These are phyloP conservation scores for Parthenolecanium corni DNA, from an alignment of 2,888 invertebrate species.

Conservation along the genomic window DNA sequence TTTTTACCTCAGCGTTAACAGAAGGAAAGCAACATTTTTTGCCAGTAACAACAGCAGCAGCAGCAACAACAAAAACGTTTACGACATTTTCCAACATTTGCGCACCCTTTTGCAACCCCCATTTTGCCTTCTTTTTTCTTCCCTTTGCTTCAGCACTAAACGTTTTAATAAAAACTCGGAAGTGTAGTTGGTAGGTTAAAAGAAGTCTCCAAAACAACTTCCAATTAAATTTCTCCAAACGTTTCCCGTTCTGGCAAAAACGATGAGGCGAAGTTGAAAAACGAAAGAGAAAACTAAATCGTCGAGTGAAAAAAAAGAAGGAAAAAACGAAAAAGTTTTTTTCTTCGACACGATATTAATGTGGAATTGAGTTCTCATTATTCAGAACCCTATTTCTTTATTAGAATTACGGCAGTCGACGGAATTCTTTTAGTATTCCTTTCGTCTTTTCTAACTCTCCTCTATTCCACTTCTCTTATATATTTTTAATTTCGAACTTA, in stretches of 20 bases:
- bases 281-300: neutral
- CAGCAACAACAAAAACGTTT: neutral
- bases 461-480: neutral
- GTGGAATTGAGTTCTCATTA: constrained; percentile 28
- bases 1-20: too few relatives aligned
- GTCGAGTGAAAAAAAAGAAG: constrained; percentile 4
- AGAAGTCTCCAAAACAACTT: constrained; percentile 25
- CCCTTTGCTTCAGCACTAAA: neutral
- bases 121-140: neutral
- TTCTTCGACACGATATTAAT: constrained; percentile 14
- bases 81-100: neutral
- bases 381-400: constrained; percentile 26
- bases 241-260: neutral
- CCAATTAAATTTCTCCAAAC: constrained; percentile 26
- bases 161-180: constrained; percentile 25
- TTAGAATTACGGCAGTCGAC: constrained; percentile 14
- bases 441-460: too few relatives aligned
- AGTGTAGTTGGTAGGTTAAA: constrained; percentile 11
- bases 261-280: neutral
- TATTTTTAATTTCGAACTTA: constrained; percentile 16
- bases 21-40: too few relatives aligned
- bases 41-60: neutral
- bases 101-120: constrained; percentile 3
- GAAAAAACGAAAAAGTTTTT: constrained; percentile 9
- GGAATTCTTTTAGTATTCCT: constrained; percentile 1